A percentile compares a stretch with the other conserved stretches of the same genome.
Conservation (phyloP, 1,140 invertebrate species). For the Proales similis region DNA sequence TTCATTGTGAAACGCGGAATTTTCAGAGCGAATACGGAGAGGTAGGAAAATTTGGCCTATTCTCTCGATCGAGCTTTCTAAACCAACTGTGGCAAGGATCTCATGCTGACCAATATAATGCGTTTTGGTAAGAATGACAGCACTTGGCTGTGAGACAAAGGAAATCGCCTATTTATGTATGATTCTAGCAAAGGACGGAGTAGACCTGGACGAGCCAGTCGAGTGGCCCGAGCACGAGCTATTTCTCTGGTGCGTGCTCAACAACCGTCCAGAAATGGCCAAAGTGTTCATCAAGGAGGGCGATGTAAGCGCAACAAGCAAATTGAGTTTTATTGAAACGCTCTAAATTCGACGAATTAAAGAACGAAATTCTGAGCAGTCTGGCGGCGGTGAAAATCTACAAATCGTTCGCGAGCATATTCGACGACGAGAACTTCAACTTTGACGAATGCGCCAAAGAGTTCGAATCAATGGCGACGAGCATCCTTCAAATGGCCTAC, state of each 20-base stretch:
- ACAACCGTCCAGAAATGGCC: constrained; percentile 13
- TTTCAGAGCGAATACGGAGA: no score
- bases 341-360: not conserved
- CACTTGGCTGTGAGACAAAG: not conserved
- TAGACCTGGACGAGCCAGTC: constrained; percentile 5
- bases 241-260: constrained; percentile 20
- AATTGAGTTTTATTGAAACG: not conserved
- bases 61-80: no score
- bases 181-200: not conserved
- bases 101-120: not conserved
- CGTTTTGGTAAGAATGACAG: constrained; percentile 18
- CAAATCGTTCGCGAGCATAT: not conserved
- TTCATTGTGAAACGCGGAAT: no score
- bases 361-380: constrained; percentile 19
- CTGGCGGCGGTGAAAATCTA: constrained; percentile 25
- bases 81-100: no score
- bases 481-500: not conserved
- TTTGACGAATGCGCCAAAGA: constrained; percentile 1
- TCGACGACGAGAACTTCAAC: not conserved
- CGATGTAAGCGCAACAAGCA: constrained; percentile 4
- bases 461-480: constrained; percentile 10
- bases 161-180: not conserved
- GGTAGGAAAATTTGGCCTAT: no score
- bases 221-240: constrained; percentile 5
- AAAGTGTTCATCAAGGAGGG: constrained; percentile 20